phyloP scores from a whole-genome alignment of 2,797 vertebrate species.

The Synaphobranchus kaupii region DNA sequence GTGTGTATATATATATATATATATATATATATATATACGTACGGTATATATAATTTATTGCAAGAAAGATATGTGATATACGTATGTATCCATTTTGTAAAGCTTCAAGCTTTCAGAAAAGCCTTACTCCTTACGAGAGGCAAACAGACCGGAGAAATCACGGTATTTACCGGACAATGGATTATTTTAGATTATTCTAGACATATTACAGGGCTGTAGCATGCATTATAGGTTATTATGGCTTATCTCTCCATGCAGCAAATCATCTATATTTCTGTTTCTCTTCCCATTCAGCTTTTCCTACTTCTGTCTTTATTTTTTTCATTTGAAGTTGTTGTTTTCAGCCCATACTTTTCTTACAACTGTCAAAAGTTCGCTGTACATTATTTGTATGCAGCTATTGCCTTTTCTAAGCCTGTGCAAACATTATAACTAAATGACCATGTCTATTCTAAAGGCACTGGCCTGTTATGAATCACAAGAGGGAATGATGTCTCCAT shows the following conservation, averaged over 20 bases:
- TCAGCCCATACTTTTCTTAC: not conserved
- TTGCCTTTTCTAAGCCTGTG: not conserved
- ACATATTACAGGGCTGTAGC: not conserved
- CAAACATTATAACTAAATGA: not conserved
- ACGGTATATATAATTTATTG: not conserved
- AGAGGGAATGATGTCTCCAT: not conserved
- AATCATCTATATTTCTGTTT: slow-evolving; percentile 30
- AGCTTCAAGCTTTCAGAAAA: not conserved
- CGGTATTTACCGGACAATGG: not conserved
- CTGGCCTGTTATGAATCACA: not conserved
- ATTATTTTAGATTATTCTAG: not conserved
- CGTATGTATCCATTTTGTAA: not conserved
- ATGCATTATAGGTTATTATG: not conserved
- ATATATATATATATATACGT: too few relatives aligned
- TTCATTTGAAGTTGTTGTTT: not conserved
- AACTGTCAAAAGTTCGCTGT: not conserved
- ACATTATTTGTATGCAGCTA: not conserved
- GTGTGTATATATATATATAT: too few relatives aligned
- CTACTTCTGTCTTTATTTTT: slow-evolving; percentile 18
- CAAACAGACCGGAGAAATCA: not conserved
- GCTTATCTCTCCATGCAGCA: slow-evolving; percentile 25
- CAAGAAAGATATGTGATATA: not conserved
- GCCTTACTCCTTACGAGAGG: not conserved
- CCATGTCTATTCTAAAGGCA: not conserved
- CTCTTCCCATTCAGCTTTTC: slow-evolving; percentile 14